These are phyloP conservation scores for Otis tarda DNA, from an alignment of 2,113 vertebrate species.

Conservation along the genomic window DNA sequence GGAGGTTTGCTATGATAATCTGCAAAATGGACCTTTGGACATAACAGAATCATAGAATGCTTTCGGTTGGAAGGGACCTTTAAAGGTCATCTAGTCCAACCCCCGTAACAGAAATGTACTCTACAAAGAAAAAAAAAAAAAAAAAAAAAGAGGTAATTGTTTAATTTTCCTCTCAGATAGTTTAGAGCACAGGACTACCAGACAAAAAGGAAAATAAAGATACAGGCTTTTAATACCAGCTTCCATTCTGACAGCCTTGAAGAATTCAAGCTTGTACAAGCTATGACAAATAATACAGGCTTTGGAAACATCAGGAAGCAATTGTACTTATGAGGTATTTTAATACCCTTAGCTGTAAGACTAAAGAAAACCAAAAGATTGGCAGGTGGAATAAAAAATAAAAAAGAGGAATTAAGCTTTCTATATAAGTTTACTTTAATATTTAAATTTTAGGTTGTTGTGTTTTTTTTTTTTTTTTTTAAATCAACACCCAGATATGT, in stretches of 20 bases:
- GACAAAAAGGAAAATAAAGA: not conserved
- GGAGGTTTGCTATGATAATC: not conserved
- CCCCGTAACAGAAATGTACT: not conserved
- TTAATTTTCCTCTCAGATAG: not conserved
- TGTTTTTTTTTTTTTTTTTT: no score
- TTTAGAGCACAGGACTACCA: not conserved
- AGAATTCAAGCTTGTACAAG: not conserved
- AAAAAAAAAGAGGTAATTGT: rapidly evolving
- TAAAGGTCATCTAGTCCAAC: no score
- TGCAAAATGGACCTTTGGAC: not conserved
- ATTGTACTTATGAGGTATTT: not conserved
- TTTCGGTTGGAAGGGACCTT: no score
- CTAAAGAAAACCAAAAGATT: not conserved
- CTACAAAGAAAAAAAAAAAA: not conserved
- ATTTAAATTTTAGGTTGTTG: no score
- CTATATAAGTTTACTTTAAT: no score
- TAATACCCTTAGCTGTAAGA: not conserved
- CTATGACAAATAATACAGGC: not conserved
- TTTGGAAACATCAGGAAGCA: not conserved
- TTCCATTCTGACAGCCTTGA: not conserved
- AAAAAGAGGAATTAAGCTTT: not conserved
- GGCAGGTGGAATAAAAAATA: not conserved
- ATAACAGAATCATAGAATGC: not conserved
- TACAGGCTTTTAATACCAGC: not conserved
- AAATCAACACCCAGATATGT: not conserved